Base-by-base conservation (phyloP, 2,888 invertebrate genomes). In the Tetramorium bicarinatum region DNA sequence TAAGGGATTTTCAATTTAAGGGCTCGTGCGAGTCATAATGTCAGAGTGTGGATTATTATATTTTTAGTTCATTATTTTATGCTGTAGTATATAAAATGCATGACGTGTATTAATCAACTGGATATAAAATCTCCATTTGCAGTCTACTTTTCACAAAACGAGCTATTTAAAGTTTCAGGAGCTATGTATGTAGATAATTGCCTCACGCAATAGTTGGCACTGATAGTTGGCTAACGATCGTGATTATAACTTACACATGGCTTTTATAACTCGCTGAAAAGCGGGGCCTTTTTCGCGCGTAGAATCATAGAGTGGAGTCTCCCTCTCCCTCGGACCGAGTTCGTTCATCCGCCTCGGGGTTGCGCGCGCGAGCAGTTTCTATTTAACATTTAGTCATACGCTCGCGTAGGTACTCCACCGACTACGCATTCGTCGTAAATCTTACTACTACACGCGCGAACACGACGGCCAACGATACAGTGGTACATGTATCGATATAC, bases 301-400 rank as follows among this genome's bases (percentile, higher is more conserved):
- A 6, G 38, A 38, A 34, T 71, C 59, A 25, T 38, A 18, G 29
- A 29, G 69, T 25, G 71, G 71, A 21, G 21, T 47, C 29, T 34
- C 29, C 29, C 29, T 59, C 1, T 21, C 54, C 29, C 15, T 4
- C 9, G 18, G 52, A 4, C 2, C 7, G 13, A 21, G 54, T 11
- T 54, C 41, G 67, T 8, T 25, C 44, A 21, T 49, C 13, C 25
- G 69, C 77, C 67, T 21, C 67, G 15, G 77, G 67, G 56, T 41
- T 29, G 21, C 29, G 47, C 49, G 49, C 49, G 29, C 59, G 21
- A 44, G 47, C 79, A 49, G 71, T 59, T 61, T 71, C 79, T 80
- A 80, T 80, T 80, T 71, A 80, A 80, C 79, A 80, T 80, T 80
- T 80, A 80, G 79, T 80, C 79, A 59, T 80, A 80, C 38, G 59